phyloP scores from a whole-genome alignment of 2,113 vertebrate species.

The Arothron firmamentum region DNA sequence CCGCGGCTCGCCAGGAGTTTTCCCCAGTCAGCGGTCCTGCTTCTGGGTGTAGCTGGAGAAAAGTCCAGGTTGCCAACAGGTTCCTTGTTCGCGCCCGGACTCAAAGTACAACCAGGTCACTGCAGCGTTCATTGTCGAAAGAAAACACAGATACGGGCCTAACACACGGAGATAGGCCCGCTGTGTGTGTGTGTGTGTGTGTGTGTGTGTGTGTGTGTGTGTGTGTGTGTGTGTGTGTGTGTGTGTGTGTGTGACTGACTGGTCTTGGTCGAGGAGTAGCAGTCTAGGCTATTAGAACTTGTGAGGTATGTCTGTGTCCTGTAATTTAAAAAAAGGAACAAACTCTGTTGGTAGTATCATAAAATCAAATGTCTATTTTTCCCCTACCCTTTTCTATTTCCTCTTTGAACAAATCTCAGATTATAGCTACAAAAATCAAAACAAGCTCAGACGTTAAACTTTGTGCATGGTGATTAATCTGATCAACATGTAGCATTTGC shows the following conservation, averaged over 20 bases:
- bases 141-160: conserved; percentile 18
- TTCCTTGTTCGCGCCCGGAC: conserved; percentile 52
- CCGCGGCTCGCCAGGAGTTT: conserved; percentile 42
- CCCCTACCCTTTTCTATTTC: background rate
- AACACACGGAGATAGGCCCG: conserved; percentile 11
- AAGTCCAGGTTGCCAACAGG: conserved; percentile 58
- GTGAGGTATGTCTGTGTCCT: background rate
- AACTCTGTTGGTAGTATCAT: no score
- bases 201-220: no score
- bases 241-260: no score
- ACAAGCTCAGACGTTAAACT: background rate
- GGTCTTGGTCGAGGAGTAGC: background rate
- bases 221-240: no score
- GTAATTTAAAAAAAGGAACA: background rate
- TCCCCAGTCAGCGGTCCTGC: conserved; percentile 17
- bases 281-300: background rate
- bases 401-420: background rate
- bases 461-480: conserved; percentile 12
- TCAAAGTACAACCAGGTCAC: conserved; percentile 60
- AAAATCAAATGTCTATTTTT: no score
- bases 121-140: conserved; percentile 27
- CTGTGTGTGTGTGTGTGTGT: no score
- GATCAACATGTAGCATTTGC: conserved; percentile 28
- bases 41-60: conserved; percentile 55
- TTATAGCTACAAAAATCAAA: conserved; percentile 20